Evolutionary conservation across 2,113 vertebrate genomes (phyloP), one percentile per base, ranked within the genome.

Genomic region (Cairina moschata): DNA sequence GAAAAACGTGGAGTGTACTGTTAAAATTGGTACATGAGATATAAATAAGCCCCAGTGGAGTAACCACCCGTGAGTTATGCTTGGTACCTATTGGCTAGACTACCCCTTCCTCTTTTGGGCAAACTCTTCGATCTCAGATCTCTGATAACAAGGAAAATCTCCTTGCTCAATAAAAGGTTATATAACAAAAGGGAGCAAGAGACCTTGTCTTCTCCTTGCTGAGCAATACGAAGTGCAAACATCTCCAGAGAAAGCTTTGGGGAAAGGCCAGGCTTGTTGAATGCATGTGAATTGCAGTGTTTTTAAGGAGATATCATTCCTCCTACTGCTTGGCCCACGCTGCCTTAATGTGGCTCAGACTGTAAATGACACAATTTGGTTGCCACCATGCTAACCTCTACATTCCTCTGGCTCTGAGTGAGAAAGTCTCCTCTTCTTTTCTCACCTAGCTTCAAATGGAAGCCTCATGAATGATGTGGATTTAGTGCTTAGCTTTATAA

Each of bases 371-470:
- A 92, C 3, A 1, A 66, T 95, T 89, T 95, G 73, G 66, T 79
- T 92, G 83, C 86, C 58, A 82, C 48, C 3, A 0, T 79, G 60
- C 86, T 84, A 93, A 84, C 65, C 52, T 87, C 80, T 76, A 66
- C 60, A 87, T 87, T 96, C 71, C 54, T 95, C 54, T 91, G 48
- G 82, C 66, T 91, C 56, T 1, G 1, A 95, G 84, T 66, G 89
- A 96, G 91, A 95, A 91, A 77, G 32, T 58, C 20, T 52, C 34
- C 26, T 86, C 74, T 95, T 86, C 58, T 29, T 84, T 96, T 95
- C 93, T 96, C 91, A 82, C 29, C 63, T 97, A 87, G 74, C 91
- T 96, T 95, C 93, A 95, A 95, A 95, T 40, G 52, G 62, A 76
- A 79, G 58, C 38, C 82, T 84, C 69, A 93, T 22, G 58, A 91